Percentiles rank a stretch among this genome's conserved stretches.
Evolutionary conservation across 2,113 vertebrate species (phyloP).

Genomic region (Pseudorectes ferrugineus): DNA sequence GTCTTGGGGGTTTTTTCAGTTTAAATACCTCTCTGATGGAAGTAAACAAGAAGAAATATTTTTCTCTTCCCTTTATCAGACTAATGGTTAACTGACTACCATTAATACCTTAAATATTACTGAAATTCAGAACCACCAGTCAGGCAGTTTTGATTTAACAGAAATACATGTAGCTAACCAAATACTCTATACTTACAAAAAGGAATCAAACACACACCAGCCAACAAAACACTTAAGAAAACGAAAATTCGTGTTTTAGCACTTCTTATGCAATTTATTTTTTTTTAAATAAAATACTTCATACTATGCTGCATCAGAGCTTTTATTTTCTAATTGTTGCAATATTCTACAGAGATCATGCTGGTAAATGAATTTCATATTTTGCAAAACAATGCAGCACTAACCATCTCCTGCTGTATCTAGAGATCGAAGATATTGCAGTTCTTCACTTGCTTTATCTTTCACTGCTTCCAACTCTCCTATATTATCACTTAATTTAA

Average conservation of each 20-base stretch:
- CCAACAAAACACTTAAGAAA: not conserved
- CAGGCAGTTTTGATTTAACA: not conserved
- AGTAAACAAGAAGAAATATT: not conserved
- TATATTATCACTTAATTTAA: conserved; percentile 94
- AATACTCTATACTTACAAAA: not conserved
- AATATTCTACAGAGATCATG: not conserved
- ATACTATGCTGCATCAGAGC: not conserved
- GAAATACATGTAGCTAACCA: not conserved
- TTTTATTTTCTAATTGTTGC: not conserved
- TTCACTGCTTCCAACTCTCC: conserved; percentile 94
- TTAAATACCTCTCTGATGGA: not conserved
- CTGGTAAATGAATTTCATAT: not conserved
- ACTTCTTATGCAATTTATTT: not conserved
- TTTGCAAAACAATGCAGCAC: conserved; percentile 22
- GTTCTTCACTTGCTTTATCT: conserved; percentile 95
- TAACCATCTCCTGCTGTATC: conserved; percentile 96
- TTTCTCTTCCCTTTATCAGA: not conserved
- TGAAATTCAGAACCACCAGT: not conserved
- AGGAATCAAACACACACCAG: not conserved
- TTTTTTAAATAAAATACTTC: not conserved
- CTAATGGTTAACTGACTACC: not conserved
- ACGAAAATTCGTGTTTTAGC: not conserved
- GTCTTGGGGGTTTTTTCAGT: not conserved
- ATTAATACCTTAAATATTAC: not conserved
- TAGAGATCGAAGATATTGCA: conserved; percentile 95